phyloP scores from a whole-genome alignment of 1,140 invertebrate species.

The Gonioctena quinquepunctata region DNA sequence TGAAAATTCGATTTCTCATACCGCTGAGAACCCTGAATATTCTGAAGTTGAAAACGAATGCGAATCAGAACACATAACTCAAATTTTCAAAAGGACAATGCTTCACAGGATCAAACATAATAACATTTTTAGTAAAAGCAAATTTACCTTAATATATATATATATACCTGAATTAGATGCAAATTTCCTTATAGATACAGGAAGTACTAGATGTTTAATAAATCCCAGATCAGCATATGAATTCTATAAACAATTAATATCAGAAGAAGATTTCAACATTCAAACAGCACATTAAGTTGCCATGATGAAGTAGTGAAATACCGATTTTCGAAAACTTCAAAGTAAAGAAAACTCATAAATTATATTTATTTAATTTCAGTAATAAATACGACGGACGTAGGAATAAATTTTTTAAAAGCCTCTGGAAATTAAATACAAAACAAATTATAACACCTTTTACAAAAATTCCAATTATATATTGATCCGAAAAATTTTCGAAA shows the following conservation, averaged over 20 bases:
- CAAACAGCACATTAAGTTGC: slow-evolving; percentile 18
- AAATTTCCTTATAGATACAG: slow-evolving; percentile 31
- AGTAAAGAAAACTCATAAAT: slow-evolving; percentile 7
- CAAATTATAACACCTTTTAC: not conserved
- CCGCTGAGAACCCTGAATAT: too few relatives aligned
- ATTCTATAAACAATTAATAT: slow-evolving; percentile 1
- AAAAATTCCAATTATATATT: slow-evolving; percentile 9
- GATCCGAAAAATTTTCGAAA: not conserved
- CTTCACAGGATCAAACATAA: too few relatives aligned
- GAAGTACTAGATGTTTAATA: slow-evolving; percentile 26
- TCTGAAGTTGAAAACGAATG: too few relatives aligned
- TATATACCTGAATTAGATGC: slow-evolving; percentile 20
- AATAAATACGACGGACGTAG: slow-evolving; percentile 18
- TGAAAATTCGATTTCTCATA: too few relatives aligned
- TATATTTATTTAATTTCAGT: slow-evolving; percentile 20
- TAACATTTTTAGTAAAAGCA: too few relatives aligned
- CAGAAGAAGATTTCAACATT: slow-evolving; percentile 21
- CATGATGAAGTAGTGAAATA: slow-evolving; percentile 21
- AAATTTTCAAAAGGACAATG: too few relatives aligned
- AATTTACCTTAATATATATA: slow-evolving; percentile 22
- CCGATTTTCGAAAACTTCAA: not conserved
- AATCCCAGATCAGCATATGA: slow-evolving; percentile 19
- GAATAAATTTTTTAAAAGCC: not conserved
- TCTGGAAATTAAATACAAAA: not conserved
- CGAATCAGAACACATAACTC: too few relatives aligned